Evolutionary conservation across 2,888 invertebrate genomes (phyloP), one percentile per base, ranked within the genome.

Genomic region (Pristionchus mayeri): DNA sequence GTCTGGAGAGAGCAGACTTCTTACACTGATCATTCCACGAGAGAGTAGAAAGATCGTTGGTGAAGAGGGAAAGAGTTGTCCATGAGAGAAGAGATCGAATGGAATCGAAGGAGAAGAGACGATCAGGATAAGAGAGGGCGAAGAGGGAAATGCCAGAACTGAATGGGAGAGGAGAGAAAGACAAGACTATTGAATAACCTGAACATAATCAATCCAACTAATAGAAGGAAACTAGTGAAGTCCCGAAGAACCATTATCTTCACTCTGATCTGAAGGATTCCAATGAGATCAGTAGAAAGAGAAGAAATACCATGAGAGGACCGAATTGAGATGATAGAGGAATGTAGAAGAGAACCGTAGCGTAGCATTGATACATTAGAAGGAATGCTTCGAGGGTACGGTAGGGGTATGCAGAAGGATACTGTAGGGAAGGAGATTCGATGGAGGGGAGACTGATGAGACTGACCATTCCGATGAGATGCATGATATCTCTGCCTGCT

Each of bases 351-450:
- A 93, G 93, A 52, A 94, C 91, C 21, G 94, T 93, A 11, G 94
- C 91, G 88, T 94, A 94, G 90, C 93, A 94, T 90, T 94, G 94
- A 90, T 94, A 94, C 30, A 94, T 92, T 21, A 94, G 89, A 85
- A 91, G 91, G 84, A 90, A 86, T 6, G 92, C 87, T 44, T 90
- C 90, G 27, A 89, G 81, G 2, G 89, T 88, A 83, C 89, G 88
- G 24, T 87, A 87, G 3, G 87, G 81, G 81, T 91, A 91, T 7
- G 87, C 88, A 9, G 88, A 71, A 13, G 81, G 52, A 30, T 84
- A 60, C 84, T 75, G 78, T 40, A 54, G 16, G 18, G 18, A 79
- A 24, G 40, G 48, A n/a, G n/a, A 52, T 50, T 60, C 24, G 21
- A 48, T n/a, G 57, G 18, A 27, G 4, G 37, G 44, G 13, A 2